phyloP scores from a whole-genome alignment of 1,140 invertebrate species.

The Aphis craccivora region DNA sequence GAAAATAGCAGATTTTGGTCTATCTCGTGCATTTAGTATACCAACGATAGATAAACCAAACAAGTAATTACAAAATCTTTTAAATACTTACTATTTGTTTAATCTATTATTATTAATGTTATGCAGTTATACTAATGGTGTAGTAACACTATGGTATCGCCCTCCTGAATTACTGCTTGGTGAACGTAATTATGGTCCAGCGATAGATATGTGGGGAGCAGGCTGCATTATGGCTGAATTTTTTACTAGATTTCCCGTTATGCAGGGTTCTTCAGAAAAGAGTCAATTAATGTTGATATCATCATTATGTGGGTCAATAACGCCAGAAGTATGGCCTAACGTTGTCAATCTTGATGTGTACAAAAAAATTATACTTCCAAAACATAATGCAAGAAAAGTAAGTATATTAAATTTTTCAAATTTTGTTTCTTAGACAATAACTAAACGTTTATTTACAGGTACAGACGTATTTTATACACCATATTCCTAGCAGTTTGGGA shows the following conservation, averaged over 20 bases:
- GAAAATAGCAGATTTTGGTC: conserved; percentile 90
- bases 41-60: conserved; percentile 85
- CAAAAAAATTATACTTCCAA: conserved; percentile 88
- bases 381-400: conserved; percentile 86
- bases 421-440: neutral
- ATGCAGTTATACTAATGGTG: conserved; percentile 91
- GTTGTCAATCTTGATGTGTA: conserved; percentile 92
- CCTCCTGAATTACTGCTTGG: conserved; percentile 90
- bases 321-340: conserved; percentile 91
- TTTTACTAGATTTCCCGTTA: conserved; percentile 89
- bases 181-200: conserved; percentile 93
- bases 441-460: conserved; percentile 66
- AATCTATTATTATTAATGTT: too few species aligned
- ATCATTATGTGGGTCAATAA: conserved; percentile 95
- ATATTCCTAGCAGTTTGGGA: conserved; percentile 90
- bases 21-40: conserved; percentile 89
- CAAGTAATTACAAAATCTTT: conserved; percentile 64
- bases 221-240: conserved; percentile 99
- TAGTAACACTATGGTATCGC: conserved; percentile 98
- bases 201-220: conserved; percentile 97
- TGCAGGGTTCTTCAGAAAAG: conserved; percentile 91
- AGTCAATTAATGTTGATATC: conserved; percentile 94
- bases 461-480: conserved; percentile 81
- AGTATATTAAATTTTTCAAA: neutral
- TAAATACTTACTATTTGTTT: too few species aligned